Evolutionary conservation across 2,888 invertebrate genomes (phyloP).

Genomic region (Eupelmus urozonus): DNA sequence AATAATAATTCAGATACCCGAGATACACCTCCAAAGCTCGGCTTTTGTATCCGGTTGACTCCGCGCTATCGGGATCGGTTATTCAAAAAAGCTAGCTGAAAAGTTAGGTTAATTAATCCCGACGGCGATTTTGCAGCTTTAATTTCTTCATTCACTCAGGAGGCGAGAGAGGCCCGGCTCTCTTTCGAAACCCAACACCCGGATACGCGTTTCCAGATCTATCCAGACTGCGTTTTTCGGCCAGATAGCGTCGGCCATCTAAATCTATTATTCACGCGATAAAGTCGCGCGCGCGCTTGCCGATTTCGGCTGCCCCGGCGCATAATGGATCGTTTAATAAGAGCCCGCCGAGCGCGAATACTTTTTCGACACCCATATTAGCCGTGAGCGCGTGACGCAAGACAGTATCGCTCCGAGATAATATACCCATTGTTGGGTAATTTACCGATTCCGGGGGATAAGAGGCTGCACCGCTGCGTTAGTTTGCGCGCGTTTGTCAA

Average conservation of each 20-base stretch:
- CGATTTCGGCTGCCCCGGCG: neutral
- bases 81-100: neutral
- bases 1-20: conserved; percentile 31
- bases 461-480: conserved; percentile 8
- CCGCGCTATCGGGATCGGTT: neutral
- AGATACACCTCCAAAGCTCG: too few species aligned
- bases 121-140: neutral
- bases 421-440: conserved; percentile 56
- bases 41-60: neutral
- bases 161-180: neutral
- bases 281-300: neutral
- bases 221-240: neutral
- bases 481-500: conserved; percentile 43
- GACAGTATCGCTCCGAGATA: conserved; percentile 51
- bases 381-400: conserved; percentile 28
- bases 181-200: neutral
- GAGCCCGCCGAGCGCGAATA: neutral
- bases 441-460: conserved; percentile 56
- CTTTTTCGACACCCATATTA: conserved; percentile 44
- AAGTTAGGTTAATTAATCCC: too few species aligned
- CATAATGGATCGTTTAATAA: too few species aligned
- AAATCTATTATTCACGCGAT: conserved; percentile 3
- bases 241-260: neutral
- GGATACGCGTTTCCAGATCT: neutral
- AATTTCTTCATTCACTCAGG: neutral